Evolutionary conservation across 2,888 invertebrate genomes (phyloP).

Genomic region (Portevinia maculata): DNA sequence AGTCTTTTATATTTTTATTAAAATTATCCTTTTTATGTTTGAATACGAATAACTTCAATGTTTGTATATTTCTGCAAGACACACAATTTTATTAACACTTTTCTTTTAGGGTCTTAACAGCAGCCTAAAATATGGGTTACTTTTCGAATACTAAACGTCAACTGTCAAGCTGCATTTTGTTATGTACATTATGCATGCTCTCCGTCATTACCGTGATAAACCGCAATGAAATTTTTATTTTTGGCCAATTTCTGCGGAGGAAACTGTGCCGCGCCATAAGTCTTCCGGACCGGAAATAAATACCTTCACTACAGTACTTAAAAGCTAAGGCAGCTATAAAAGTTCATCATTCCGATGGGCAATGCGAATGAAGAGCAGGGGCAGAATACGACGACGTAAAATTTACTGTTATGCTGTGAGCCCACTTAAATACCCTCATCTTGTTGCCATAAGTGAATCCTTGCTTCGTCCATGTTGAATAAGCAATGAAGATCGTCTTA

Average conservation of each 20-base stretch:
- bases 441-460: constrained; percentile 73
- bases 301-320: constrained; percentile 72
- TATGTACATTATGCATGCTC: constrained; percentile 40
- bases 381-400: constrained; percentile 64
- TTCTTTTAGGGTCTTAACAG: constrained; percentile 21
- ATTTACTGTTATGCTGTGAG: constrained; percentile 72
- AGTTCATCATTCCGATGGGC: constrained; percentile 69
- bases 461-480: constrained; percentile 74
- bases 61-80: neutral
- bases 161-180: constrained; percentile 19
- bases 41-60: neutral
- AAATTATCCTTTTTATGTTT: constrained; percentile 27
- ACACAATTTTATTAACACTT: constrained; percentile 62
- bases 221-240: constrained; percentile 80
- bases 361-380: neutral
- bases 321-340: constrained; percentile 73
- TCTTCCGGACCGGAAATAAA: constrained; percentile 73
- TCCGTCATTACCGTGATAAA: constrained; percentile 67
- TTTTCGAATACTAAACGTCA: constrained; percentile 30
- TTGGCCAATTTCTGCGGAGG: constrained; percentile 49
- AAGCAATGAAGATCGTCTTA: constrained; percentile 70
- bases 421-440: constrained; percentile 73
- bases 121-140: constrained; percentile 21
- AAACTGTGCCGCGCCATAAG: constrained; percentile 62
- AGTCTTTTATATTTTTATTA: constrained; percentile 25